phyloP scores from a whole-genome alignment of 2,888 invertebrate genomes.

The Catocala fraxini region DNA sequence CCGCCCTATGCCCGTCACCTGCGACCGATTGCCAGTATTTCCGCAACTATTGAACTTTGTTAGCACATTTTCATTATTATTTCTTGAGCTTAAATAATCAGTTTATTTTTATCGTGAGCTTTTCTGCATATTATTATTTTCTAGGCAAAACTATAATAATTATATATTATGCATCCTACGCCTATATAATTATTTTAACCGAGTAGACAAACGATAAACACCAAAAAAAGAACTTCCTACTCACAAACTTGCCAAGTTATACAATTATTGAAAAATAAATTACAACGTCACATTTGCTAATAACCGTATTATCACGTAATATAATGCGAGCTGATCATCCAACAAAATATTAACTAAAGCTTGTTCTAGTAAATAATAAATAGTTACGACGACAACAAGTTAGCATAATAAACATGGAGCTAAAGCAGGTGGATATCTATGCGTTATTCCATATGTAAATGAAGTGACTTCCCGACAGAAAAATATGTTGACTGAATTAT shows the following conservation, averaged over 20 bases:
- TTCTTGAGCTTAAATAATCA: too few relatives aligned
- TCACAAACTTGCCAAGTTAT: too few relatives aligned
- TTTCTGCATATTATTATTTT: too few relatives aligned
- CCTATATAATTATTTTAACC: too few relatives aligned
- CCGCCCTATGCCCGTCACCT: slow-evolving; percentile 76
- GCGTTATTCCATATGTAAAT: slow-evolving; percentile 54
- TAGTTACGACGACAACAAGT: background rate
- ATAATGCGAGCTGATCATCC: too few relatives aligned
- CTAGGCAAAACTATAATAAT: too few relatives aligned
- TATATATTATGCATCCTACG: too few relatives aligned
- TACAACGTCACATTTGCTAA: too few relatives aligned
- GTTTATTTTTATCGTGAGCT: background rate
- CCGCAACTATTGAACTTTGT: slow-evolving; percentile 72
- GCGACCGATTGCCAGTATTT: slow-evolving; percentile 73
- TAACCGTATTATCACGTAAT: too few relatives aligned
- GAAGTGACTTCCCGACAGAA: slow-evolving; percentile 48
- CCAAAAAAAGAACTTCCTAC: too few relatives aligned
- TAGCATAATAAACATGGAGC: background rate
- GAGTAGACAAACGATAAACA: too few relatives aligned
- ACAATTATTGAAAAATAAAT: too few relatives aligned
- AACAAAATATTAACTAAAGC: background rate
- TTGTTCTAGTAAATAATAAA: background rate
- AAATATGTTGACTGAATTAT: slow-evolving; percentile 21
- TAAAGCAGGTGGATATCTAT: slow-evolving; percentile 1
- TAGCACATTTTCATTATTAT: slow-evolving; percentile 54